Base-by-base conservation (phyloP, 2,888 invertebrate species). In the Catocala sponsa region DNA sequence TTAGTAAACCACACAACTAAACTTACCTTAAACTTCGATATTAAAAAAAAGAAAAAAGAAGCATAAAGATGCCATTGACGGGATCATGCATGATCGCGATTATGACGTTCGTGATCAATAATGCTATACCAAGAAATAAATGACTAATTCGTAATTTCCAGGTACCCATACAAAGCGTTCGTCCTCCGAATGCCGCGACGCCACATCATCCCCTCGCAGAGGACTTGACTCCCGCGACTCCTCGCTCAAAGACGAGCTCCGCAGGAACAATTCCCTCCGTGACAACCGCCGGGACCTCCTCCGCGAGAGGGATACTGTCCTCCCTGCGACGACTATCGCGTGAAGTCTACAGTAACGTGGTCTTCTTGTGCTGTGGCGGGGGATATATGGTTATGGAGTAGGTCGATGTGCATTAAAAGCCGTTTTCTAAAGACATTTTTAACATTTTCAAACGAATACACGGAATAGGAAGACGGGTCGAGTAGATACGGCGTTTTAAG, bases 161-260 rank as follows among this genome's bases (percentile, higher is more conserved):
- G 94, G 94, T 65, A 87, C 89, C n/a, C 91, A 94, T 78, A 93
- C 95, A 47, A 94, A 94, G 67, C 89, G 95, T 0, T 94, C 95
- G 0, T 94, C 94, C 0, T 94, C 94, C 0, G 95, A 95, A 76
- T 94, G 95, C 60, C 87, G 95, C 11, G 94, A 94, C 12, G 76
- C 89, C 0, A 84, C 86, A 0, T 89, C 88, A 0, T 91, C 92
- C 0, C 90, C 92, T 0, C 87, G 94, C 0, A 85, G 92, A 41
- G 88, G 91, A 0, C 83, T 92, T 53, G 91, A 91, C 7, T 89
- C 90, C 42, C 84, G 91, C 25, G 91, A 91, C 67, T 81, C 64
- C 42, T 89, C 89, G 1, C 82, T 91, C 66, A 89, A 88, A 43
- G 93, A 94, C 79, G 90, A 89, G 44, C 76, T 94, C 33, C 83